Evolutionary conservation across 2,888 invertebrate genomes (phyloP).

Genomic region (Drymonia ruficornis): DNA sequence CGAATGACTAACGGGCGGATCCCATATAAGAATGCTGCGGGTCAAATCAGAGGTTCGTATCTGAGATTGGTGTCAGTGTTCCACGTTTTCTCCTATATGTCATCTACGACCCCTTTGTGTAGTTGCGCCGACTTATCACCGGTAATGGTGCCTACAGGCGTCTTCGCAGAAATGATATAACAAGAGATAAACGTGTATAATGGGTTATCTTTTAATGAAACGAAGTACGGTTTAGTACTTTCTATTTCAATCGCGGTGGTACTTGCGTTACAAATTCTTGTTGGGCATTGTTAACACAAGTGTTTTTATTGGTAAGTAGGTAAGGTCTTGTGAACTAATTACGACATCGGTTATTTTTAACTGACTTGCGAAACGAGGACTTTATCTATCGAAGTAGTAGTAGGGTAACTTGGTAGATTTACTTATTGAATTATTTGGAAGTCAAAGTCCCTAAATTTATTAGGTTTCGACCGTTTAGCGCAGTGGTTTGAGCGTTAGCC

Average conservation of each 20-base stretch:
- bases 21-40: constrained; percentile 76
- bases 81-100: constrained; percentile 77
- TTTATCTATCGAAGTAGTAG: too few relatives aligned
- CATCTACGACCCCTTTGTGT: constrained; percentile 60
- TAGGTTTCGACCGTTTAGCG: too few relatives aligned
- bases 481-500: too few relatives aligned
- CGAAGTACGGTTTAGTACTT: constrained; percentile 49
- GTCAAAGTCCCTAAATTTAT: too few relatives aligned
- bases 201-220: constrained; percentile 48
- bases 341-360: neutral
- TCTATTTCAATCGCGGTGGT: constrained; percentile 65
- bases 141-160: constrained; percentile 39
- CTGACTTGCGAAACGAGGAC: too few relatives aligned
- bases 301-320: neutral
- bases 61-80: constrained; percentile 77
- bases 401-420: too few relatives aligned
- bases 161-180: constrained; percentile 32
- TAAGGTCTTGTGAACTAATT: neutral
- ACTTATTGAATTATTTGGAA: too few relatives aligned
- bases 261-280: neutral
- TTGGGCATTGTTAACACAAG: constrained; percentile 1
- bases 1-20: constrained; percentile 73
- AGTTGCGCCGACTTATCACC: constrained; percentile 46
- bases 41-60: constrained; percentile 75
- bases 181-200: constrained; percentile 25